A percentile compares a stretch with the other conserved stretches of the same genome.
Evolutionary conservation across 2,888 invertebrate species (phyloP).

Genomic region (Torymus tubicola): DNA sequence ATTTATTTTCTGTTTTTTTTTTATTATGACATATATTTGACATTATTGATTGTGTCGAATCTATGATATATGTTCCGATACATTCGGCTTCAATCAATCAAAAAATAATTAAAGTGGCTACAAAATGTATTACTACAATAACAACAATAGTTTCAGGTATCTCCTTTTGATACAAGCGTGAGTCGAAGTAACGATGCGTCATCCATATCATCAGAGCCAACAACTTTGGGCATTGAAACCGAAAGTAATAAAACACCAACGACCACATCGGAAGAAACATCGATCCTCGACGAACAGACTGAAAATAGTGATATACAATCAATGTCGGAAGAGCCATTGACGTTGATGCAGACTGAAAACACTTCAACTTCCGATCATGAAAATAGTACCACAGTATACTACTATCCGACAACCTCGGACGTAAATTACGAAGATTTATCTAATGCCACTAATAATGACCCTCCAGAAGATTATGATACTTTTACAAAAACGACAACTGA

Average conservation of each 20-base stretch:
- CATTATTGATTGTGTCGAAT: no score
- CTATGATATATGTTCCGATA: no score
- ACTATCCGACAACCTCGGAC: background rate
- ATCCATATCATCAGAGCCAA: background rate
- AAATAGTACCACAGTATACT: slow-evolving; percentile 1
- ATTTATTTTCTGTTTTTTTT: no score
- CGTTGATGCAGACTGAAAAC: slow-evolving; percentile 21
- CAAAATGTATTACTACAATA: no score
- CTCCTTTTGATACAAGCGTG: background rate
- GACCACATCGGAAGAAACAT: no score
- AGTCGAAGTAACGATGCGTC: background rate
- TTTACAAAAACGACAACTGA: slow-evolving; percentile 2
- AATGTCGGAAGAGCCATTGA: slow-evolving; percentile 7
- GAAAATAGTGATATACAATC: background rate
- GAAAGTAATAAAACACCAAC: background rate
- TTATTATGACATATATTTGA: no score
- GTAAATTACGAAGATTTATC: background rate
- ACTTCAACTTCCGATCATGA: slow-evolving; percentile 13
- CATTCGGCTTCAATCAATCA: no score
- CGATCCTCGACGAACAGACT: no score
- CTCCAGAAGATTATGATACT: slow-evolving; percentile 15
- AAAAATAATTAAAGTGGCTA: no score
- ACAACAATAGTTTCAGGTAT: slow-evolving; percentile 32
- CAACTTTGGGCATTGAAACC: background rate
- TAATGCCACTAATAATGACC: slow-evolving; percentile 21